Evolutionary conservation across 1,140 invertebrate species (phyloP).

Genomic region (Phocides pigmalion): DNA sequence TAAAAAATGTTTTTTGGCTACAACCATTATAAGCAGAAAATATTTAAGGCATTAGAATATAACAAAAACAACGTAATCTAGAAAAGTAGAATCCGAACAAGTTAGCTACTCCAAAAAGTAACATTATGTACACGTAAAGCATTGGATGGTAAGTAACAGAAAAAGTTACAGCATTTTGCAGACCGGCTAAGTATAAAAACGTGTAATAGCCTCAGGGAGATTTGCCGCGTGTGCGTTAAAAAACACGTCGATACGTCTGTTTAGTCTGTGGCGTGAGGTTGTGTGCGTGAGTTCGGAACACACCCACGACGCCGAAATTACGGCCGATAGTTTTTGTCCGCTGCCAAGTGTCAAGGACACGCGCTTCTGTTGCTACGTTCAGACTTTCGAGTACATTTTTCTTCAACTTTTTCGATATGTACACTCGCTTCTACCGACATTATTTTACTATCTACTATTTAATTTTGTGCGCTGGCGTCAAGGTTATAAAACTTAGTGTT

Average conservation of each 20-base stretch:
- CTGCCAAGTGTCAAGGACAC: slow-evolving; percentile 76
- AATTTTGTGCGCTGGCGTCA: not conserved
- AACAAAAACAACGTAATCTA: not conserved
- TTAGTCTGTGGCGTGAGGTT: slow-evolving; percentile 49
- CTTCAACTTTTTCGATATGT: slow-evolving; percentile 11
- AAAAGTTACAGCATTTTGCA: slow-evolving; percentile 18
- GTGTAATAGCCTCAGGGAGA: slow-evolving; percentile 17
- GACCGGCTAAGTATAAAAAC: slow-evolving; percentile 19
- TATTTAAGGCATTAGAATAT: no score
- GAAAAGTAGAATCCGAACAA: slow-evolving; percentile 11
- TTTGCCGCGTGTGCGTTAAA: slow-evolving; percentile 28
- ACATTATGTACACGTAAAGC: slow-evolving; percentile 6
- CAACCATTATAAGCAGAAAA: no score
- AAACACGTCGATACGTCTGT: slow-evolving; percentile 26
- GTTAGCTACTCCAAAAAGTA: slow-evolving; percentile 13
- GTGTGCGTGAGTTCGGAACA: slow-evolving; percentile 57
- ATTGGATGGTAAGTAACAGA: not conserved
- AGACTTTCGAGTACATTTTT: slow-evolving; percentile 34
- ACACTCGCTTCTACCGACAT: not conserved
- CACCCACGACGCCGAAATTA: slow-evolving; percentile 71
- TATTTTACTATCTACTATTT: slow-evolving; percentile 8
- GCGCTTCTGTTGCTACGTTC: slow-evolving; percentile 69
- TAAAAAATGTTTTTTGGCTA: not conserved
- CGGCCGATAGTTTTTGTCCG: slow-evolving; percentile 74
- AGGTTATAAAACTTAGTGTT: not conserved